phyloP scores from a whole-genome alignment of 2,888 invertebrate genomes.

The Neoitamus cyanurus region DNA sequence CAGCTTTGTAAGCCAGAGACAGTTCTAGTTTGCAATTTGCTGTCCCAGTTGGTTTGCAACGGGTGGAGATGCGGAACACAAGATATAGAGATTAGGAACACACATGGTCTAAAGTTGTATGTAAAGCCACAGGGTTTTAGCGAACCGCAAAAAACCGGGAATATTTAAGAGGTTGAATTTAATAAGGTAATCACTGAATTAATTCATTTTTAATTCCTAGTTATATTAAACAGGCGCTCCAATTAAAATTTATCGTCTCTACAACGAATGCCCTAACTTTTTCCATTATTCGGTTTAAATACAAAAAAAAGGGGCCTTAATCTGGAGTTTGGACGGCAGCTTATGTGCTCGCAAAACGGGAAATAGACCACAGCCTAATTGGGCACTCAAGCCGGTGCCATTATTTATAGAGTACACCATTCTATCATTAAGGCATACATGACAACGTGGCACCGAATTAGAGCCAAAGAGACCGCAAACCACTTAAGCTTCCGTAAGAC shows the following conservation, averaged over 20 bases:
- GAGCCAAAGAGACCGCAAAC: conserved; percentile 11
- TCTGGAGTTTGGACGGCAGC: not conserved
- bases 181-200: no score
- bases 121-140: no score
- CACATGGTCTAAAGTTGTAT: no score
- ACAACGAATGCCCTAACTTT: not conserved
- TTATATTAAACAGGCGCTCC: no score
- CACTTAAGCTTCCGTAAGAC: not conserved
- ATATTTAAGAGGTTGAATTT: no score
- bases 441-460: not conserved
- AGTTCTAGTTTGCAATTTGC: not conserved
- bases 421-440: not conserved
- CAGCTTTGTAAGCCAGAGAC: not conserved
- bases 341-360: not conserved
- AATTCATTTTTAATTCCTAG: no score
- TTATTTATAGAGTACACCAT: conserved; percentile 15
- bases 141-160: no score
- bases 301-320: not conserved
- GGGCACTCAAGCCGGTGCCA: not conserved
- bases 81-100: not conserved
- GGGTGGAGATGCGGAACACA: not conserved
- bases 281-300: not conserved
- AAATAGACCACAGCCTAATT: not conserved
- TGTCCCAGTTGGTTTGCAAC: not conserved
- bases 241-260: no score